Evolutionary conservation across 2,888 invertebrate genomes (phyloP), one percentile per base, ranked within the genome.

Genomic region (Zootermopsis nevadensis): DNA sequence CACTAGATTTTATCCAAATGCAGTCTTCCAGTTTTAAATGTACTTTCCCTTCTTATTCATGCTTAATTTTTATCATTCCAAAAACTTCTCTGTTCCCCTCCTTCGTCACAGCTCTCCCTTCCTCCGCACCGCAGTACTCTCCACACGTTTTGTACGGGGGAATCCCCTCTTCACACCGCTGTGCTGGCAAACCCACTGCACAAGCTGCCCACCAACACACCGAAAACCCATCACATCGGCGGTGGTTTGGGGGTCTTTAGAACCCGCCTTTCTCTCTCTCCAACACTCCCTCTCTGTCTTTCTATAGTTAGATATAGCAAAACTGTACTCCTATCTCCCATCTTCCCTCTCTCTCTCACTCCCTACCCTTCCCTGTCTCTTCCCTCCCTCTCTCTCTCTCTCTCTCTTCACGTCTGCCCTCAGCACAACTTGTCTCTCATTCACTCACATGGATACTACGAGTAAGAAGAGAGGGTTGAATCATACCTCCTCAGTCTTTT

Each of bases 401-500:
- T 48, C 48, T 69, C 69, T 30, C 35, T 38, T 74, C 74, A 74
- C 38, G 74, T 74, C 74, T 35, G 35, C 81, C 72, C 48, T 30
- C 22, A 19, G 27, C 38, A 35, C 35, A 35, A 81, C 69, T 42
- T 72, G 81, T 81, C 72, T 81, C 81, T 81, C 81, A 69, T 69
- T 81, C 81, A 81, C 81, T 81, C 81, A 77, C 77, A 79, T 79
- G 79, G 79, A 35, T 79, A 79, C 79, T 66, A 60, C 79, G 79
- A 31, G 77, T 33, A 69, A 82, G 74, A 82, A 66, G 82, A 82
- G 82, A 82, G 82, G 82, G 82, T 82, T 82, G 77, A 77, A 77
- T 67, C 77, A 77, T 48, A 77, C 82, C 82, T 82, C 82, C 82
- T 82, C 76, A 72, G 72, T 82, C 55, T 76, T 66, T 69, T 77